phyloP scores from a whole-genome alignment of 2,888 invertebrate genomes.

The Folsomia candida region DNA sequence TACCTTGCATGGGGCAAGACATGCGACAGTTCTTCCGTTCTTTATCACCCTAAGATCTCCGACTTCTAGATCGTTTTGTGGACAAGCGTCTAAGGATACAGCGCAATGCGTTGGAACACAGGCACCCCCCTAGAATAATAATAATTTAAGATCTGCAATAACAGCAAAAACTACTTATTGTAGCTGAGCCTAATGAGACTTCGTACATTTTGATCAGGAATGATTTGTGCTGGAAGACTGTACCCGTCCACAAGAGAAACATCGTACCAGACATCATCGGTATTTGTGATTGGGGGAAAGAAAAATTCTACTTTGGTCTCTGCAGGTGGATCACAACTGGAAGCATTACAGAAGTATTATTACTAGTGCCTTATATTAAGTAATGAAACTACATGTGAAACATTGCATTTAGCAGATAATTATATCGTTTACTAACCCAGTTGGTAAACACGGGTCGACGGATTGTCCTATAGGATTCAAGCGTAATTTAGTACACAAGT shows the following conservation, averaged over 20 bases:
- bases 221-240: conserved; percentile 53
- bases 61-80: conserved; percentile 15
- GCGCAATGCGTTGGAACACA: conserved; percentile 16
- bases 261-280: conserved; percentile 57
- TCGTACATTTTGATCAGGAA: conserved; percentile 17
- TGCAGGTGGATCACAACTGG: conserved; percentile 38
- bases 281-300: conserved; percentile 51
- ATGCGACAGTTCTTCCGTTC: conserved; percentile 11
- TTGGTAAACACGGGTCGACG: conserved; percentile 17
- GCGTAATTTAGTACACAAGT: too few relatives aligned
- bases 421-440: conserved; percentile 12
- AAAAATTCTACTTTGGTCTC: conserved; percentile 38
- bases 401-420: too few relatives aligned
- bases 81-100: conserved; percentile 14
- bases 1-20: conserved; percentile 22
- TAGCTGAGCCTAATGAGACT: neutral
- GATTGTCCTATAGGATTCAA: too few relatives aligned
- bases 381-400: too few relatives aligned
- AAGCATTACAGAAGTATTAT: too few relatives aligned
- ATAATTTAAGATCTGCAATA: neutral
- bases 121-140: conserved; percentile 15
- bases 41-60: conserved; percentile 21
- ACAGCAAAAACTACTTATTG: neutral
- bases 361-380: too few relatives aligned
- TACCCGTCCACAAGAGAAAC: conserved; percentile 59